These are phyloP conservation scores for Drosophila neocordata DNA, from an alignment of 1,140 invertebrate genomes.

Conservation along the genomic window DNA sequence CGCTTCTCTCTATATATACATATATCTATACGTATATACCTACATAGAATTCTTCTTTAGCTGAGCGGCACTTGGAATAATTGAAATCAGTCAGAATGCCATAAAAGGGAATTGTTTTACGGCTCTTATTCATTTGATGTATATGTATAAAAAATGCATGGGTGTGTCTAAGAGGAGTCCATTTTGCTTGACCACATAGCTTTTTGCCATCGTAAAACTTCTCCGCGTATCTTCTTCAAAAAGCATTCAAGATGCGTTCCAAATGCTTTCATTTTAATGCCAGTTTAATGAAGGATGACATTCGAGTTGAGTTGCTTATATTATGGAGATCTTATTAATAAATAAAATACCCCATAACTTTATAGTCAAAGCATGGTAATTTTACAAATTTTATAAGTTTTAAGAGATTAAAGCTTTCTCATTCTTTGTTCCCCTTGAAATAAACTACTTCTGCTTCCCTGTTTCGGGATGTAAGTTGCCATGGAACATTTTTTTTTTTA, in stretches of 20 bases:
- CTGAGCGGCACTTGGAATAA: slow-evolving; percentile 52
- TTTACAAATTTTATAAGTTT: neutral
- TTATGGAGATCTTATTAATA: neutral
- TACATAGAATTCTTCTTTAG: neutral
- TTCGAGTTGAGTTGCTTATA: neutral
- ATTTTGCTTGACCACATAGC: slow-evolving; percentile 4
- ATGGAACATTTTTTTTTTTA: neutral
- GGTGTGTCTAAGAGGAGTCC: neutral
- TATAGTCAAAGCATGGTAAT: neutral
- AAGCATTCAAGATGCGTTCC: neutral
- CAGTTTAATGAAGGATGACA: neutral
- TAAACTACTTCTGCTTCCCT: neutral
- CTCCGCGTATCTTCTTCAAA: neutral
- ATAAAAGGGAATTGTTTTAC: slow-evolving; percentile 49
- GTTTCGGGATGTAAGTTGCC: neutral
- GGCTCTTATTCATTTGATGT: slow-evolving; percentile 39
- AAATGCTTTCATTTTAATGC: neutral
- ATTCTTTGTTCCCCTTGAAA: too few relatives aligned
- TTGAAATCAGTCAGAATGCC: slow-evolving; percentile 56
- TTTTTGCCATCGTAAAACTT: neutral
- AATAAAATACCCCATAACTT: neutral
- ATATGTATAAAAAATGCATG: neutral
- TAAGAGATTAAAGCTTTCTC: too few relatives aligned
- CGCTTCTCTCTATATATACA: slow-evolving; percentile 27
- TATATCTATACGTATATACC: slow-evolving; percentile 21